Evolutionary conservation across 2,113 vertebrate genomes (phyloP).

Genomic region (Hucho hucho): DNA sequence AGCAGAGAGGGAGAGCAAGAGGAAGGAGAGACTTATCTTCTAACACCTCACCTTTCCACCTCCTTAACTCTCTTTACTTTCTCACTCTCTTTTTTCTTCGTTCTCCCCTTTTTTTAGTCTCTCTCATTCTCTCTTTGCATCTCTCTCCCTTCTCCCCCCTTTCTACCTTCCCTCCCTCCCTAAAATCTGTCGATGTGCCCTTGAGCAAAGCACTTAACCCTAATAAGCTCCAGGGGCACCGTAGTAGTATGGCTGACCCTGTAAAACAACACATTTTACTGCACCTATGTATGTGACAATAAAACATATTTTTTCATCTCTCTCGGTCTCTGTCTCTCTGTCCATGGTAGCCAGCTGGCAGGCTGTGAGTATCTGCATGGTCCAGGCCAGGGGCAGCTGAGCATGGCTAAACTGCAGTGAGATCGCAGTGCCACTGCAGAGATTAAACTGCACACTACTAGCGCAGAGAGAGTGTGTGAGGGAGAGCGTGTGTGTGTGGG

Average conservation of each 20-base stretch:
- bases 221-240: too few species aligned
- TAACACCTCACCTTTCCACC: constrained; percentile 39
- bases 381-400: constrained; percentile 61
- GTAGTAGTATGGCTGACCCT: too few species aligned
- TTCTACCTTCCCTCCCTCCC: not conserved
- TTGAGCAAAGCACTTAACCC: too few species aligned
- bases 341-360: constrained; percentile 54
- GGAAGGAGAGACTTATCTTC: constrained; percentile 49
- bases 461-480: constrained; percentile 13
- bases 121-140: constrained; percentile 1
- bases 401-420: constrained; percentile 71
- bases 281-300: too few species aligned
- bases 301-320: not conserved
- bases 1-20: constrained; percentile 15
- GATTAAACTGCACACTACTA: constrained; percentile 57
- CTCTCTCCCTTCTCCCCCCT: constrained; percentile 1
- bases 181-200: too few species aligned
- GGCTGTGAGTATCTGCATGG: constrained; percentile 48
- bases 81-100: constrained; percentile 5
- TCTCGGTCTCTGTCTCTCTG: constrained; percentile 14
- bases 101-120: not conserved
- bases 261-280: too few species aligned
- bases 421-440: constrained; percentile 65
- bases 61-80: not conserved
- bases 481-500: constrained; percentile 16